Conservation (phyloP, 1,140 invertebrate species). For the Drosophila pseudoananassae region DNA sequence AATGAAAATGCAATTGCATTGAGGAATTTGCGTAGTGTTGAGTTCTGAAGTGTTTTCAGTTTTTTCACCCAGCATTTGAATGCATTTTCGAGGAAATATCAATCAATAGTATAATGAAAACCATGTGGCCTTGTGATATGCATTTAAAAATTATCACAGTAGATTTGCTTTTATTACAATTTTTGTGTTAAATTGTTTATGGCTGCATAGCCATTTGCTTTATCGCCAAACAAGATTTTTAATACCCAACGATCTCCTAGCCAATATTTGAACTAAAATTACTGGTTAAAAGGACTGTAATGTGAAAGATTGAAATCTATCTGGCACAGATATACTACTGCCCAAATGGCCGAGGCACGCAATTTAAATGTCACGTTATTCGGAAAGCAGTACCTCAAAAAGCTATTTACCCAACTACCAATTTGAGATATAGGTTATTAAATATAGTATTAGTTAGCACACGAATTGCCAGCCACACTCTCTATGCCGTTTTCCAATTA, state of each 20-base stretch:
- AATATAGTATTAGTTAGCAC: constrained; percentile 60
- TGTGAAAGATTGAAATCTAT: constrained; percentile 62
- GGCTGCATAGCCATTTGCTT: constrained; percentile 13
- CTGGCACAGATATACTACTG: constrained; percentile 24
- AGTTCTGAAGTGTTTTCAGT: constrained; percentile 2
- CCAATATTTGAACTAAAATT: constrained; percentile 50
- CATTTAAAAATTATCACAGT: background rate
- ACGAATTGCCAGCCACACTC: constrained; percentile 25
- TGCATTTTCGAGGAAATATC: background rate
- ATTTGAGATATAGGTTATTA: background rate
- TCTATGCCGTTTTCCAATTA: constrained; percentile 58
- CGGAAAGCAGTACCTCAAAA: constrained; percentile 21
- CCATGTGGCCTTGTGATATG: background rate
- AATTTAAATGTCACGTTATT: constrained; percentile 60
- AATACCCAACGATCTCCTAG: constrained; percentile 28
- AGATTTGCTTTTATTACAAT: constrained; percentile 1
- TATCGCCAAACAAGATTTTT: constrained; percentile 32
- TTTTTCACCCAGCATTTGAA: background rate
- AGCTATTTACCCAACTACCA: constrained; percentile 26
- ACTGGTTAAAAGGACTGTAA: constrained; percentile 52
- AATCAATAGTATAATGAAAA: background rate
- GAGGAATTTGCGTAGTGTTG: constrained; percentile 5
- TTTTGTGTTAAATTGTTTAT: constrained; percentile 30
- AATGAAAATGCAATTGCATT: constrained; percentile 59
- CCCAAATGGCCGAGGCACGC: constrained; percentile 58